A percentile compares a stretch with the other conserved stretches of the same genome.
Conservation (phyloP, 2,888 invertebrate genomes). For the Brenthis ino region DNA sequence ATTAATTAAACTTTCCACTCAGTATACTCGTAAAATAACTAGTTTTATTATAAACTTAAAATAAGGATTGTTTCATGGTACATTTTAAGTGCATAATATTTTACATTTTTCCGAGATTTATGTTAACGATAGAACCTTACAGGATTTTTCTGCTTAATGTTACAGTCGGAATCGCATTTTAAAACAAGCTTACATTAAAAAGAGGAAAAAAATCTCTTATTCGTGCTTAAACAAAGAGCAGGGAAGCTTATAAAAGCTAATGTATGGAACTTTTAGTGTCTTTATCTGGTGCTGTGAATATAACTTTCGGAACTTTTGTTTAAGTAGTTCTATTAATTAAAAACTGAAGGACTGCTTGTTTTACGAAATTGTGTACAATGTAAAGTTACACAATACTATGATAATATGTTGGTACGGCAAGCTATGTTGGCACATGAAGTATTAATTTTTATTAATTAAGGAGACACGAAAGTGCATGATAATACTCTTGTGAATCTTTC, state of each 20-base stretch:
- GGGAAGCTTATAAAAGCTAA: constrained; percentile 40
- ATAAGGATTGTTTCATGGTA: neutral
- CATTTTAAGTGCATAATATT: neutral
- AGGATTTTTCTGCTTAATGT: constrained; percentile 21
- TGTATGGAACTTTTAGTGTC: constrained; percentile 38
- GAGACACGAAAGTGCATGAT: constrained; percentile 45
- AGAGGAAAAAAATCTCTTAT: constrained; percentile 27
- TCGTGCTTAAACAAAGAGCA: constrained; percentile 37
- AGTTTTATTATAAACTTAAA: neutral
- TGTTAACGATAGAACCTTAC: constrained; percentile 9
- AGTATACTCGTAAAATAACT: constrained; percentile 27
- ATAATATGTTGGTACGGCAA: too few relatives aligned
- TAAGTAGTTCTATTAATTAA: constrained; percentile 22
- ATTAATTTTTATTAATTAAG: constrained; percentile 22
- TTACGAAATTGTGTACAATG: neutral
- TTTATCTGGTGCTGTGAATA: constrained; percentile 32
- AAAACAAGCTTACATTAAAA: constrained; percentile 30
- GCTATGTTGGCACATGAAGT: neutral
- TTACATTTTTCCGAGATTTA: constrained; percentile 13
- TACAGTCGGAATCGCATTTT: constrained; percentile 31
- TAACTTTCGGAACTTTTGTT: constrained; percentile 19
- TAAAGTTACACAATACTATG: too few relatives aligned
- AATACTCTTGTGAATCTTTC: constrained; percentile 64
- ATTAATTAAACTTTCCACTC: too few relatives aligned
- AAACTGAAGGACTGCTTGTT: neutral